Evolutionary conservation across 2,113 vertebrate species (phyloP).

Genomic region (Anolis carolinensis): DNA sequence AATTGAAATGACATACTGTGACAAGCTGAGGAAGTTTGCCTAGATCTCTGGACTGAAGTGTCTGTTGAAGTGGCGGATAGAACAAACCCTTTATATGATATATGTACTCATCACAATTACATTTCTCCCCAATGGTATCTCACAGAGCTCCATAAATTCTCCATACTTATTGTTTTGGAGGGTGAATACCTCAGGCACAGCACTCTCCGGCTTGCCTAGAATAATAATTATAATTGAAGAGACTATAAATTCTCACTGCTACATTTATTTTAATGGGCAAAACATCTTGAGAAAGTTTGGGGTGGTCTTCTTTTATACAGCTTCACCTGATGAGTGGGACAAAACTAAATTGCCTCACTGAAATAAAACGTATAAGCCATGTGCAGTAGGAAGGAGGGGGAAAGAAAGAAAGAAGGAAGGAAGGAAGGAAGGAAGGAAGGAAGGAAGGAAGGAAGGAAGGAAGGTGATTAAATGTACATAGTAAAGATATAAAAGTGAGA

Average conservation of each 20-base stretch:
- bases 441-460: background rate
- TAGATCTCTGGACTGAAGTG: background rate
- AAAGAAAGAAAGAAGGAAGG: no score
- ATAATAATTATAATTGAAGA: slow-evolving; percentile 45
- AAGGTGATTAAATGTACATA: background rate
- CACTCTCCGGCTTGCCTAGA: slow-evolving; percentile 15
- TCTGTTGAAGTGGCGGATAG: background rate
- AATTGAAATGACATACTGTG: background rate
- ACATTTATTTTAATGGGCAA: slow-evolving; percentile 13
- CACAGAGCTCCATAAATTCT: slow-evolving; percentile 40
- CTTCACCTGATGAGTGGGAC: background rate
- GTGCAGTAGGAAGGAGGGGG: background rate
- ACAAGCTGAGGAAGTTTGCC: background rate
- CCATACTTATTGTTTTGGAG: slow-evolving; percentile 43
- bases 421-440: background rate
- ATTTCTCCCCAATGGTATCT: background rate
- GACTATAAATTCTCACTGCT: slow-evolving; percentile 9
- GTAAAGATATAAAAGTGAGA: background rate
- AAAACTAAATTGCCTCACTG: background rate
- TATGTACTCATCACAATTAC: slow-evolving; percentile 17
- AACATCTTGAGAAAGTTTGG: background rate
- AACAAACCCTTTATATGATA: background rate
- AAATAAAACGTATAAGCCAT: background rate
- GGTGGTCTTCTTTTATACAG: background rate
- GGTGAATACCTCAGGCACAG: slow-evolving; percentile 25